Conservation (phyloP, 2,113 vertebrate species). For the Albula glossodonta region DNA sequence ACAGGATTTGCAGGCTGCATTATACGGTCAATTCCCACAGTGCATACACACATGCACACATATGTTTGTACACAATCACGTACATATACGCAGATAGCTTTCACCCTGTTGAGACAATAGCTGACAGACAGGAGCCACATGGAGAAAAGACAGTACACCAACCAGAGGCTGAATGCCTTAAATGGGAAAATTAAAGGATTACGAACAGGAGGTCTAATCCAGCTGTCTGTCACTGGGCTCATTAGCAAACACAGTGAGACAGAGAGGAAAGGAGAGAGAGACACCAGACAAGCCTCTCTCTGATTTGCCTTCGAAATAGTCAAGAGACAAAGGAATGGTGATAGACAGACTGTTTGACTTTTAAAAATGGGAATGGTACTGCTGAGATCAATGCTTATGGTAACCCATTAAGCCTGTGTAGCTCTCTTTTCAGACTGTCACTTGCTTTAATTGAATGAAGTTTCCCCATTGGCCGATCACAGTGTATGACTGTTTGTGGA, state of each 20-base stretch:
- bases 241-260: conserved; percentile 3
- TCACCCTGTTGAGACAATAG: background rate
- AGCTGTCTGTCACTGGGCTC: background rate
- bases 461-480: background rate
- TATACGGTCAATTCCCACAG: background rate
- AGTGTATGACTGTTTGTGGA: background rate
- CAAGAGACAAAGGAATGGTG: background rate
- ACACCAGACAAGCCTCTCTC: background rate
- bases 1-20: background rate
- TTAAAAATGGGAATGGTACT: no score
- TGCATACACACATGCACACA: background rate
- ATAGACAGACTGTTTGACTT: background rate
- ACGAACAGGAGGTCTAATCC: background rate
- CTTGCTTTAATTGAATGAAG: background rate
- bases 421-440: background rate
- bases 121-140: background rate
- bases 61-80: background rate
- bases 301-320: background rate
- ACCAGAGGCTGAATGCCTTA: background rate
- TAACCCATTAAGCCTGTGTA: no score
- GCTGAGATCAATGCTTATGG: no score
- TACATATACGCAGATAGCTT: background rate
- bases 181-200: conserved; percentile 13
- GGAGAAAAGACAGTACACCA: background rate
- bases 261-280: background rate